Conservation (phyloP, 2,797 vertebrate genomes). For the Furcifer pardalis region DNA sequence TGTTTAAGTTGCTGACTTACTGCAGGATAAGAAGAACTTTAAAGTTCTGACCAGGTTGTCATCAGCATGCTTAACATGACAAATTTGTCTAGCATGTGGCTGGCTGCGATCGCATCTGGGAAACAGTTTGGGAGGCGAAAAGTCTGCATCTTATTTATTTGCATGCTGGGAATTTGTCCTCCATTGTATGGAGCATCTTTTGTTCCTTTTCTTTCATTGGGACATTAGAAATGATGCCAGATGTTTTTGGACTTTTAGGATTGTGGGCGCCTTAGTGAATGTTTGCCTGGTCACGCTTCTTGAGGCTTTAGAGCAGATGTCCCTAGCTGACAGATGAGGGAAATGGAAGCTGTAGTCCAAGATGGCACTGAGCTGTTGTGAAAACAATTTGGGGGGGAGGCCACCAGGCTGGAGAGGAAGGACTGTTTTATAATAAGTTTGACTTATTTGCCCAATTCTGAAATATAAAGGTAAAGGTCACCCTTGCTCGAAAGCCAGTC, state of each 20-base stretch:
- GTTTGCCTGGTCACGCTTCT: background rate
- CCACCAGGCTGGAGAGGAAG: background rate
- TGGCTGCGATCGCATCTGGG: slow-evolving; percentile 5
- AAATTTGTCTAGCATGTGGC: background rate
- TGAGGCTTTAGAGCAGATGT: background rate
- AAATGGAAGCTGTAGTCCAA: background rate
- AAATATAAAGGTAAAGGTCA: too few species aligned
- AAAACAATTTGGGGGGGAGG: too few species aligned
- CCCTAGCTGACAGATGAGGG: background rate
- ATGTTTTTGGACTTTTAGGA: background rate
- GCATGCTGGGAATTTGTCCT: background rate
- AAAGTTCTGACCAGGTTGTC: background rate
- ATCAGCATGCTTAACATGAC: background rate
- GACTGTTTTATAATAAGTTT: background rate
- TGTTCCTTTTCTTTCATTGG: background rate
- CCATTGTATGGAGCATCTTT: background rate
- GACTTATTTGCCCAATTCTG: too few species aligned
- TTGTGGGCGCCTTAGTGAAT: background rate
- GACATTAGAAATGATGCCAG: background rate
- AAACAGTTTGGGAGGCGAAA: slow-evolving; percentile 1
- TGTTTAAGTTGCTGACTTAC: background rate
- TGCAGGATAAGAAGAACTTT: background rate
- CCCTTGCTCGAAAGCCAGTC: too few species aligned
- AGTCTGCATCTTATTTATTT: slow-evolving; percentile 8
- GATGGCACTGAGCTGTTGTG: too few species aligned